Conservation (phyloP, 2,113 vertebrate species). For the Scomber colias region DNA sequence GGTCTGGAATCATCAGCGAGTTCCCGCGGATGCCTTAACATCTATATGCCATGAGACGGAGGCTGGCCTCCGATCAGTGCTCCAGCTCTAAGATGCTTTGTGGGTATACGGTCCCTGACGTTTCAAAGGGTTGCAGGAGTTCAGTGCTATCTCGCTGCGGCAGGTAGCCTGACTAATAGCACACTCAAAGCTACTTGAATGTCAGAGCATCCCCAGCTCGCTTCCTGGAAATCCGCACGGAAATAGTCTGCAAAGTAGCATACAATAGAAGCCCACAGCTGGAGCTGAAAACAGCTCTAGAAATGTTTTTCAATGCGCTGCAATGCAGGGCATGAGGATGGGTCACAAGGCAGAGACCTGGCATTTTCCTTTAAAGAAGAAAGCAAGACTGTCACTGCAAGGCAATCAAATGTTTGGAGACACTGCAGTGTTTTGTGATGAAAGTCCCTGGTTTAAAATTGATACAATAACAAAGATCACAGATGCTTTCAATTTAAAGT, state of each 20-base stretch:
- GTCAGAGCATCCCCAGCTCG: slow-evolving; percentile 64
- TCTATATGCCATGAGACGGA: slow-evolving; percentile 35
- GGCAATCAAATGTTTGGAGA: slow-evolving; percentile 7
- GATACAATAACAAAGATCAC: background rate
- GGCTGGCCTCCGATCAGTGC: slow-evolving; percentile 54
- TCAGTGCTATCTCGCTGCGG: slow-evolving; percentile 75
- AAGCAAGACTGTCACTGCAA: slow-evolving; percentile 14
- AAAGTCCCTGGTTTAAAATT: background rate
- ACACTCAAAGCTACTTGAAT: slow-evolving; percentile 76
- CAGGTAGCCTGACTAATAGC: slow-evolving; percentile 82
- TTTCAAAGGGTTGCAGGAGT: slow-evolving; percentile 69
- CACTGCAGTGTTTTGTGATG: background rate
- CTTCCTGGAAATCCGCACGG: slow-evolving; percentile 67
- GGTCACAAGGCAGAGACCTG: slow-evolving; percentile 27
- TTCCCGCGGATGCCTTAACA: slow-evolving; percentile 41
- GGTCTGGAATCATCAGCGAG: slow-evolving; percentile 56
- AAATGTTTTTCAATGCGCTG: slow-evolving; percentile 37
- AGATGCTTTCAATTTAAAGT: background rate
- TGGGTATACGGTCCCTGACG: slow-evolving; percentile 43
- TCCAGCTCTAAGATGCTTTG: slow-evolving; percentile 64
- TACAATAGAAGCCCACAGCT: slow-evolving; percentile 47
- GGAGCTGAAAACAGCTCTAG: slow-evolving; percentile 48
- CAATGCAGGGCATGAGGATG: slow-evolving; percentile 22
- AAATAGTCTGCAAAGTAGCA: slow-evolving; percentile 70
- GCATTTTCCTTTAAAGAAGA: slow-evolving; percentile 24